These are phyloP conservation scores for Notothenia coriiceps DNA, from an alignment of 2,113 vertebrate genomes.

Conservation along the genomic window DNA sequence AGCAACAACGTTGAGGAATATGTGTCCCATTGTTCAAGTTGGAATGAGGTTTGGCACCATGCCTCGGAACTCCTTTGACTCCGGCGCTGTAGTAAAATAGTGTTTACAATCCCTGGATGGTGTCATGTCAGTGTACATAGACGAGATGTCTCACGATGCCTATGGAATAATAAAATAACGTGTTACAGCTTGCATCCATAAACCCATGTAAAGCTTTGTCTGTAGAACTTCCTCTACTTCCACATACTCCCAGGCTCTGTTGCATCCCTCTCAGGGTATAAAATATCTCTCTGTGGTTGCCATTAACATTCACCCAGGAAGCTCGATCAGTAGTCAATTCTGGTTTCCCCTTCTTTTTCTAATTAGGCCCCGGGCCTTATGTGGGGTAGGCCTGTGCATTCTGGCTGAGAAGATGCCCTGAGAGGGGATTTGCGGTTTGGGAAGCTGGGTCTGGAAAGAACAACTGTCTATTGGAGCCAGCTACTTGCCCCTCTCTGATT, in stretches of 20 bases:
- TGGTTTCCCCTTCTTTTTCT: conserved; percentile 70
- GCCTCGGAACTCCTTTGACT: conserved; percentile 55
- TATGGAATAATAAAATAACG: conserved; percentile 46
- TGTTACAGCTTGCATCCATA: conserved; percentile 62
- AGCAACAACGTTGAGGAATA: conserved; percentile 49
- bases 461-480: conserved; percentile 72
- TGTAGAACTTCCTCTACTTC: conserved; percentile 22
- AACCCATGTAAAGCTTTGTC: conserved; percentile 57
- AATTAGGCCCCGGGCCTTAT: conserved; percentile 73
- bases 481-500: conserved; percentile 72
- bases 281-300: conserved; percentile 74
- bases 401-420: conserved; percentile 78
- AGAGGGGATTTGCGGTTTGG: conserved; percentile 80
- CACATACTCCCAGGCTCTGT: conserved; percentile 43
- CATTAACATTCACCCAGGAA: conserved; percentile 82
- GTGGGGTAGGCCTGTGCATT: conserved; percentile 73
- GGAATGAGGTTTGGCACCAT: conserved; percentile 58
- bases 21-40: conserved; percentile 70
- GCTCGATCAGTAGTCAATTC: conserved; percentile 79
- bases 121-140: conserved; percentile 52
- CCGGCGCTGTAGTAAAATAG: conserved; percentile 41
- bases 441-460: conserved; percentile 76
- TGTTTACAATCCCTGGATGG: conserved; percentile 63
- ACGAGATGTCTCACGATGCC: conserved; percentile 50
- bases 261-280: conserved; percentile 63